Evolutionary conservation across 1,140 invertebrate genomes (phyloP), one percentile per base, ranked within the genome.

Genomic region (Ostrea edulis): DNA sequence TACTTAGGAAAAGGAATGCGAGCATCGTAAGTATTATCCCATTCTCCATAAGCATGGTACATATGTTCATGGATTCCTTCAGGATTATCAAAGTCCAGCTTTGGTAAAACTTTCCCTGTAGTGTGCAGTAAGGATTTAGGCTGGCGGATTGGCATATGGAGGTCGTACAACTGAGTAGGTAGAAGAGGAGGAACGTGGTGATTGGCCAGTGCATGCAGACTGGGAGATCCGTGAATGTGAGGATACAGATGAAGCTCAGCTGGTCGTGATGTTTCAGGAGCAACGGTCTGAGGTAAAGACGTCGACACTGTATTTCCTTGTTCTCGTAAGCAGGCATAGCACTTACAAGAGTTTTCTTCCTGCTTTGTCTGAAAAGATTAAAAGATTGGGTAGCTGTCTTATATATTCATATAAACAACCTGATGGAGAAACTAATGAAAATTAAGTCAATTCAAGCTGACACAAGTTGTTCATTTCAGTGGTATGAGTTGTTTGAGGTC

Each of bases 201-300:
- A 62, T 88, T 88, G 22, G 89, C 85, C 35, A 93, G 90, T 9
- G 89, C 86, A 85, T 92, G 91, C 8, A 92, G 90, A n/a, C 91
- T 92, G 3, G 94, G 92, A 29, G 92, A 90, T 11, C 95, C 95
- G 89, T 95, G 94, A 62, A 95, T 95, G 90, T 95, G 95, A 22
- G 95, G 94, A 89, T 95, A 95, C n/a, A 95, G 91, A 87, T 95
- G 94, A 8, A 95, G 91, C 71, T 94, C 92, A 52, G 92, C 91
- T 9, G 93, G 94, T 53, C 90, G 90, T 5, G 93, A 91, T 11
- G 92, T 87, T 20, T 91, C 88, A 14, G 93, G 90, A 8, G 92
- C 86, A 77, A 94, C 65, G 68, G 92, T 92, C 51, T 93, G 92
- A 83, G 94, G 94, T 83, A 94, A 87, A 9, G 93, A 91, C 20